Conservation (phyloP, 2,113 vertebrate genomes). For the Climacteris rufus region DNA sequence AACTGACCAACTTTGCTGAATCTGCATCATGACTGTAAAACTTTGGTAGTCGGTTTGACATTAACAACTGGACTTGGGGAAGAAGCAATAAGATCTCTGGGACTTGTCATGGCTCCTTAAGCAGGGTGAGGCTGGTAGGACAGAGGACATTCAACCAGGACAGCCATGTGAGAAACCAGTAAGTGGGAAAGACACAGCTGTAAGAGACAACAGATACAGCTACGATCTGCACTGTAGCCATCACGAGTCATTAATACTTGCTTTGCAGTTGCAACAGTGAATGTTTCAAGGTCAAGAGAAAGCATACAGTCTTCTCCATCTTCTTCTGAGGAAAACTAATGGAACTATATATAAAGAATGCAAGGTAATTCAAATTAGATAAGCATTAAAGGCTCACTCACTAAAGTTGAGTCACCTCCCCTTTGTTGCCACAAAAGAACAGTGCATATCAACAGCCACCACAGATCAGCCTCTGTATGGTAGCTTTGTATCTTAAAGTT, state of each 20-base stretch:
- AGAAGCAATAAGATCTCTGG: background rate
- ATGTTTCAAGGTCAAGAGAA: background rate
- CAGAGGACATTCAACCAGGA: background rate
- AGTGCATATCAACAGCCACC: background rate
- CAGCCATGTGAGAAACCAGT: rapidly evolving
- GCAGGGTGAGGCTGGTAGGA: background rate
- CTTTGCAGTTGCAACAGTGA: background rate
- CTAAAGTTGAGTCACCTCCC: background rate
- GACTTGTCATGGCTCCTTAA: background rate
- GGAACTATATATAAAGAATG: background rate
- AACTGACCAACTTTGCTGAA: background rate
- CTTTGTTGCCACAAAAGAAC: background rate
- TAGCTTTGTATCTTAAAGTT: background rate
- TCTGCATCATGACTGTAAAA: background rate
- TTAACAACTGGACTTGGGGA: background rate
- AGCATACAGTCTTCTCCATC: background rate
- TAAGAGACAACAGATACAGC: background rate
- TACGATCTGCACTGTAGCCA: background rate
- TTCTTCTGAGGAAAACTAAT: background rate
- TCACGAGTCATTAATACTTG: background rate
- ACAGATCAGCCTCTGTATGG: background rate
- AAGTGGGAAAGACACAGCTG: background rate
- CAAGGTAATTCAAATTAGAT: background rate
- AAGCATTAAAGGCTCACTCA: background rate
- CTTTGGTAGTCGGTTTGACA: background rate